Evolutionary conservation across 2,113 vertebrate species (phyloP).

Genomic region (Muscicapa adusta): DNA sequence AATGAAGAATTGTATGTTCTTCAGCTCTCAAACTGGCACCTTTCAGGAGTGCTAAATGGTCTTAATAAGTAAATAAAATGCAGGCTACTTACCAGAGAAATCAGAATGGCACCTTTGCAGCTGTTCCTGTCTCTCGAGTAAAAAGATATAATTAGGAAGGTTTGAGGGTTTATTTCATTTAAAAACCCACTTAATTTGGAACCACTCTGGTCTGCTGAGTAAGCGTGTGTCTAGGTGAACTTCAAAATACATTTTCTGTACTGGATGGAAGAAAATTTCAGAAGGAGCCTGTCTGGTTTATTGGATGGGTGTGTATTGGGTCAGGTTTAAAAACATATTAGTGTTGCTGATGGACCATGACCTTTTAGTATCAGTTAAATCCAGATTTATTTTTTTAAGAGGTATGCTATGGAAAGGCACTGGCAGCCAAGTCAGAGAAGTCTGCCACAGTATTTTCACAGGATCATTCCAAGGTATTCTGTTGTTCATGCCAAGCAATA

Average conservation of each 20-base stretch:
- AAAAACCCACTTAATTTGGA: not conserved
- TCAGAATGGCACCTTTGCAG: not conserved
- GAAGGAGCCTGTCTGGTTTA: not conserved
- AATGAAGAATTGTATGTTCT: not conserved
- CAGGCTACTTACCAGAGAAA: constrained; percentile 13
- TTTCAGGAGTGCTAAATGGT: not conserved
- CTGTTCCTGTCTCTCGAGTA: not conserved
- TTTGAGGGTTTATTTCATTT: not conserved
- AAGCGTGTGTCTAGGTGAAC: not conserved
- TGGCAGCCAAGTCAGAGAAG: constrained; percentile 1
- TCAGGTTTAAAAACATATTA: not conserved
- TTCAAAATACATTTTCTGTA: not conserved
- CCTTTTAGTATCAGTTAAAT: constrained; percentile 17
- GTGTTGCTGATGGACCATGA: not conserved
- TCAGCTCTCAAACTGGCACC: not conserved
- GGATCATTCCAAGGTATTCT: constrained; percentile 46
- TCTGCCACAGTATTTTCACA: constrained; percentile 34
- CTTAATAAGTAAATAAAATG: constrained; percentile 34
- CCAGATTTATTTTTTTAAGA: constrained; percentile 28
- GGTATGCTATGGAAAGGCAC: not conserved
- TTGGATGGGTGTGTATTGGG: not conserved
- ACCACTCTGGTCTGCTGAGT: not conserved
- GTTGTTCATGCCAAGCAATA: constrained; percentile 25
- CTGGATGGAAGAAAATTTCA: not conserved
- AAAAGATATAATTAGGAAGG: not conserved